phyloP scores from a whole-genome alignment of 35 echinoderm and acorn worm species.

The Nesometra sesokonis region DNA sequence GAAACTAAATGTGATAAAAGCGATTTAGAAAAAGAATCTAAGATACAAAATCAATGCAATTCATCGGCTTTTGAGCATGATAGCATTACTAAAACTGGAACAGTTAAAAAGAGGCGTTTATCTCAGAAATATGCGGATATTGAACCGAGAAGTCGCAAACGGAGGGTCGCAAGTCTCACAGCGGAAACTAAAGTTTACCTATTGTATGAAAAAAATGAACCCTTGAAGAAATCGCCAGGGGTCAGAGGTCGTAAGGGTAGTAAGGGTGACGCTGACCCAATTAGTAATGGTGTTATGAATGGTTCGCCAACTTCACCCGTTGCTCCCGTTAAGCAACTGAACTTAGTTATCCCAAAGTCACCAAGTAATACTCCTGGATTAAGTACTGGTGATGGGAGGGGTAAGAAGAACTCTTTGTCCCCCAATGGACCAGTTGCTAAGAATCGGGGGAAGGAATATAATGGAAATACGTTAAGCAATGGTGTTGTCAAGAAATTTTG shows the following conservation, averaged over 20 bases:
- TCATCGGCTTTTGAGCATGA: neutral
- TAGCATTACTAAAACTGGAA: neutral
- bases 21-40: constrained; percentile 1
- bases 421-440: neutral
- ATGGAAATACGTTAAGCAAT: neutral
- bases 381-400: neutral
- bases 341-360: neutral
- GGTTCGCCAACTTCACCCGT: neutral
- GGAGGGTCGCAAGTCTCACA: constrained; percentile 69
- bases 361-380: no score
- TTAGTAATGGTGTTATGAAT: neutral
- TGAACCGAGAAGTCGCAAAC: constrained; percentile 37
- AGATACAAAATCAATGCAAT: neutral
- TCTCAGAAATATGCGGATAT: constrained; percentile 29
- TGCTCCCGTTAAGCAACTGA: neutral
- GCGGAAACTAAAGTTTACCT: constrained; percentile 93
- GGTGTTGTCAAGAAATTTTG: neutral
- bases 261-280: neutral
- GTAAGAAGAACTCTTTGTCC: neutral
- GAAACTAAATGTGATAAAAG: constrained; percentile 3
- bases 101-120: constrained; percentile 13
- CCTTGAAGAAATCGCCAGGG: constrained; percentile 8
- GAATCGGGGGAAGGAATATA: neutral
- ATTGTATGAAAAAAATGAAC: constrained; percentile 69
- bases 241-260: constrained; percentile 22